Conservation (phyloP, 2,797 vertebrate species). For the Sebastes matsubarae region DNA sequence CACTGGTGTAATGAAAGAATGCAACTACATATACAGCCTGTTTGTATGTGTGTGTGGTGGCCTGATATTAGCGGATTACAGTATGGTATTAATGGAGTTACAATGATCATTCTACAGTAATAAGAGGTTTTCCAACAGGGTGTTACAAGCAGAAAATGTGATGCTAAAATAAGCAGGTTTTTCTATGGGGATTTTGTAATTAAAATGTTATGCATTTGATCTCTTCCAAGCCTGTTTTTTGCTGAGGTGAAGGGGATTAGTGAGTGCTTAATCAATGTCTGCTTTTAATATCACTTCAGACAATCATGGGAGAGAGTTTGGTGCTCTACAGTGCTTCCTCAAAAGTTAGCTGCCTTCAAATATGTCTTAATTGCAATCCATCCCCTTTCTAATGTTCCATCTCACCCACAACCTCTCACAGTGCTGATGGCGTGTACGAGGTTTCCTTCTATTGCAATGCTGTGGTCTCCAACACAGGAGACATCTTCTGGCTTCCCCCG, state of each 20-base stretch:
- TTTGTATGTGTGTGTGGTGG: background rate
- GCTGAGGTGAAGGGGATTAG: slow-evolving; percentile 41
- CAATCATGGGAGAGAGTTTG: background rate
- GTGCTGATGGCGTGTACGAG: slow-evolving; percentile 87
- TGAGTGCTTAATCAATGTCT: slow-evolving; percentile 36
- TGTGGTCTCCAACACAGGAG: slow-evolving; percentile 83
- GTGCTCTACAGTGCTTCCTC: background rate
- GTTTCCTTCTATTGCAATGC: slow-evolving; percentile 87
- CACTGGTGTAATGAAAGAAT: too few species aligned
- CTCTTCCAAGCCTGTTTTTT: background rate
- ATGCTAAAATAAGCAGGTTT: slow-evolving; percentile 60
- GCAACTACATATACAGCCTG: background rate
- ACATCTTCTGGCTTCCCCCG: slow-evolving; percentile 87
- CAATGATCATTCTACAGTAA: slow-evolving; percentile 20
- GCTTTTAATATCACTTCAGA: slow-evolving; percentile 18
- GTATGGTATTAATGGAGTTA: background rate
- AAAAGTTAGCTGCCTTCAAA: background rate
- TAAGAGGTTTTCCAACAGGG: slow-evolving; percentile 30
- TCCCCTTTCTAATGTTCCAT: background rate
- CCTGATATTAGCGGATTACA: background rate
- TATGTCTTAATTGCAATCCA: background rate
- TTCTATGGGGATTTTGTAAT: slow-evolving; percentile 49
- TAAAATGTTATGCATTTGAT: slow-evolving; percentile 12
- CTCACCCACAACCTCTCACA: slow-evolving; percentile 38
- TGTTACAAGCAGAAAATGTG: slow-evolving; percentile 28